Evolutionary conservation across 2,888 invertebrate genomes (phyloP), one percentile per base, ranked within the genome.

Genomic region (Chloroclystis v-ata): DNA sequence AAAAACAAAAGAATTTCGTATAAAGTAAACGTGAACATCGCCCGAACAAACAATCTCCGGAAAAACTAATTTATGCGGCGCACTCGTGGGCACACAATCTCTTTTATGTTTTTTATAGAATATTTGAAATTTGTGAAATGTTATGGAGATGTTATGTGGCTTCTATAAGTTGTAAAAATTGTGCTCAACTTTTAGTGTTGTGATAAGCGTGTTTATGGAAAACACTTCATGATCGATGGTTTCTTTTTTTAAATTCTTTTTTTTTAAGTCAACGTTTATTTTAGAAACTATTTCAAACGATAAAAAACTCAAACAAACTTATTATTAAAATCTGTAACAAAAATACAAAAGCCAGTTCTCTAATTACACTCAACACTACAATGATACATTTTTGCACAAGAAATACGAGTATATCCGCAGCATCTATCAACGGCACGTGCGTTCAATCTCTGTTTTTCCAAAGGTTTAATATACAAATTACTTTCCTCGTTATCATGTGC

Each of bases 391-490:
- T 6, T 14, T 1, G n/a, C 14, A 33, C 14, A 33, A 13, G 12
- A 33, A 33, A 33, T n/a, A 33, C n/a, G 13, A 30, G 5, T 33
- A 12, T 14, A 8, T 20, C 11, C n/a, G 20, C 20, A 20, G 10
- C 8, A 16, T 39, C 33, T 38, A 45, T 42, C 14, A 37, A 37
- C 30, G 35, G 38, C 30, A 10, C 29, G 10, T 26, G 40, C 32
- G n/a, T 43, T 30, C 39, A 39, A 46, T 42, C 49, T 42, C 10
- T 46, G 42, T 50, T 84, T 80, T 72, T 72, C 67, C 72, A 79
- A 75, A 77, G 79, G 78, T 85, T 86, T 84, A 83, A 83, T 83
- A 83, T 77, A 82, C 82, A 82, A 86, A 87, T 85, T 85, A 85
- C 82, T 81, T 84, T 83, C 72, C 63, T 67, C 76, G 81, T 84